Evolutionary conservation across 2,888 invertebrate genomes (phyloP).

Genomic region (Ophion slaviceki): DNA sequence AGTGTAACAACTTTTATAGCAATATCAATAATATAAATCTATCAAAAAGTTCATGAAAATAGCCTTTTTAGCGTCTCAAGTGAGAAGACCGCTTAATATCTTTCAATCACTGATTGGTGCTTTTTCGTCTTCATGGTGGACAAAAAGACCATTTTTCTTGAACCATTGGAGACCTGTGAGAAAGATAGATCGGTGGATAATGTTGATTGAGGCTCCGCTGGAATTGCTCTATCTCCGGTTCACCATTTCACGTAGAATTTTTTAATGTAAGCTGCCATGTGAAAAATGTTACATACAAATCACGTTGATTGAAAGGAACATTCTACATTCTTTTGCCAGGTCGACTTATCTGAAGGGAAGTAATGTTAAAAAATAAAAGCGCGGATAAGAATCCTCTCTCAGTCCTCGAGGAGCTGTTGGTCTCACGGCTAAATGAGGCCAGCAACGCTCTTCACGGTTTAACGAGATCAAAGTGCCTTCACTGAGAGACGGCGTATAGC

Average conservation of each 20-base stretch:
- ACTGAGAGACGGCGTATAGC: conserved; percentile 12
- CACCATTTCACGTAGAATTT: not conserved
- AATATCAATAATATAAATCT: no score
- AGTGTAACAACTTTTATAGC: no score
- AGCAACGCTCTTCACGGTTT: conserved; percentile 30
- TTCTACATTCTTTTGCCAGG: not conserved
- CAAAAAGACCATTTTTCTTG: not conserved
- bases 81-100: no score
- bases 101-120: no score
- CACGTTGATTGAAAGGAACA: not conserved
- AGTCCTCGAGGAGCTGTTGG: not conserved
- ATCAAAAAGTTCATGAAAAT: no score
- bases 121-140: no score
- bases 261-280: not conserved
- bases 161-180: not conserved
- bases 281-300: conserved; percentile 9
- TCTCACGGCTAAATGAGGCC: conserved; percentile 38
- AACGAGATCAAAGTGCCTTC: conserved; percentile 55
- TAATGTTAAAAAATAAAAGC: not conserved
- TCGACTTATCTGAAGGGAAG: not conserved
- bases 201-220: not conserved
- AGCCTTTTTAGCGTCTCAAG: no score
- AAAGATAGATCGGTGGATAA: not conserved
- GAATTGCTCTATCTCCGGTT: not conserved
- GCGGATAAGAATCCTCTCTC: conserved; percentile 2